phyloP scores from a whole-genome alignment of 2,113 vertebrate genomes.

The Eudyptes chrysolophus region DNA sequence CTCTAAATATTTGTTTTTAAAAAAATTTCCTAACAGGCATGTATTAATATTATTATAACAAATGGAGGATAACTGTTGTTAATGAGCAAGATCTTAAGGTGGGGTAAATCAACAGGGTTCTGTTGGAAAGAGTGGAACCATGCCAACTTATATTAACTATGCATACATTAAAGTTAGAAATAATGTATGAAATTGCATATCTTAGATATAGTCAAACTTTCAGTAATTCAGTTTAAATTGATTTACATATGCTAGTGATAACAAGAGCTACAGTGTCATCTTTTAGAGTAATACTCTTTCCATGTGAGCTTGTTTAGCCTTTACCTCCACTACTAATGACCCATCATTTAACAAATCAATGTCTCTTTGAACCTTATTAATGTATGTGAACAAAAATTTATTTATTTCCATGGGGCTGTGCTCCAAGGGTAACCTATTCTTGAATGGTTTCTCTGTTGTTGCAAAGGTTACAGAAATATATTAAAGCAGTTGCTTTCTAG shows the following conservation, averaged over 20 bases:
- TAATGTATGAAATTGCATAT: neutral
- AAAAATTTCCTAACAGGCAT: neutral
- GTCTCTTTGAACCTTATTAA: constrained; percentile 20
- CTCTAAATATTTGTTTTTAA: neutral
- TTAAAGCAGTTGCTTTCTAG: neutral
- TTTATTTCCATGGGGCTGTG: neutral
- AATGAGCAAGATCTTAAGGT: neutral
- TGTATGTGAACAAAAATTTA: neutral
- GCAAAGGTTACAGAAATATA: neutral
- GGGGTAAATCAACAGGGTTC: neutral
- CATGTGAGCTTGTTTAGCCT: neutral
- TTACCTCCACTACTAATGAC: neutral
- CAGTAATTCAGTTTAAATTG: neutral
- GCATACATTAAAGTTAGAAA: neutral
- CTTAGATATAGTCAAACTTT: neutral
- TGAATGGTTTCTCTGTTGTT: neutral
- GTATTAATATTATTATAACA: neutral
- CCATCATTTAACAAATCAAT: constrained; percentile 36
- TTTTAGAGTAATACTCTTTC: neutral
- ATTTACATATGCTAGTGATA: neutral
- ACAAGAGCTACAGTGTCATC: neutral
- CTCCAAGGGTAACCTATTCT: neutral
- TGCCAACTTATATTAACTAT: neutral
- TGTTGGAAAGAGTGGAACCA: neutral
- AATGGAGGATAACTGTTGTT: neutral